These are phyloP conservation scores for Clinocottus analis DNA, from an alignment of 2,113 vertebrate genomes.

Conservation along the genomic window DNA sequence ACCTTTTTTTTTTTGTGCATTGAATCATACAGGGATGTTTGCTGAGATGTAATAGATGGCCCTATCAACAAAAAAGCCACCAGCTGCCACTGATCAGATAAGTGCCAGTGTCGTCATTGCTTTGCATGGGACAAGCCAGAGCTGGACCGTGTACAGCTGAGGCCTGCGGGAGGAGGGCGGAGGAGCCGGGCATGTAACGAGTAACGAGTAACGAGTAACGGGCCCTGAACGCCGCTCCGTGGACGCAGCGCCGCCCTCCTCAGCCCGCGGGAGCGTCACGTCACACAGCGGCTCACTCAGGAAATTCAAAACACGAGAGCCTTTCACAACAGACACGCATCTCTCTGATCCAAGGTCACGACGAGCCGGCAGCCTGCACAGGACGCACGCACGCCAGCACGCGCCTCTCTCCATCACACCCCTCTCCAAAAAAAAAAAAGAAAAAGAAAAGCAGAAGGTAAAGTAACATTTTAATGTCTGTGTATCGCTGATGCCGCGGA, in stretches of 20 bases:
- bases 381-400: conserved; percentile 23
- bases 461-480: conserved; percentile 11
- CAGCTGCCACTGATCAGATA: too few relatives aligned
- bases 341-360: conserved; percentile 76
- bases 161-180: background rate
- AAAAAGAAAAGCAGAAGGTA: too few relatives aligned
- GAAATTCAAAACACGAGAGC: conserved; percentile 65
- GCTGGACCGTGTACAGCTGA: background rate
- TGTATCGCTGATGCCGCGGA: background rate
- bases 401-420: background rate
- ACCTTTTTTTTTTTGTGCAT: too few relatives aligned
- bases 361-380: conserved; percentile 14
- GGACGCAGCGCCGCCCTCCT: conserved; percentile 67
- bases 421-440: background rate
- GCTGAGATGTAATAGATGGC: too few relatives aligned
- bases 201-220: conserved; percentile 9
- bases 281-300: conserved; percentile 59
- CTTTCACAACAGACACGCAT: conserved; percentile 46
- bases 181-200: background rate
- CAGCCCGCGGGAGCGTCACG: conserved; percentile 37
- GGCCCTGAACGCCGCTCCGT: background rate
- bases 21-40: too few relatives aligned
- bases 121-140: background rate
- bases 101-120: background rate
- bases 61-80: too few relatives aligned